Evolutionary conservation across 2,888 invertebrate species (phyloP).

Genomic region (Lasioglossum lativentre): DNA sequence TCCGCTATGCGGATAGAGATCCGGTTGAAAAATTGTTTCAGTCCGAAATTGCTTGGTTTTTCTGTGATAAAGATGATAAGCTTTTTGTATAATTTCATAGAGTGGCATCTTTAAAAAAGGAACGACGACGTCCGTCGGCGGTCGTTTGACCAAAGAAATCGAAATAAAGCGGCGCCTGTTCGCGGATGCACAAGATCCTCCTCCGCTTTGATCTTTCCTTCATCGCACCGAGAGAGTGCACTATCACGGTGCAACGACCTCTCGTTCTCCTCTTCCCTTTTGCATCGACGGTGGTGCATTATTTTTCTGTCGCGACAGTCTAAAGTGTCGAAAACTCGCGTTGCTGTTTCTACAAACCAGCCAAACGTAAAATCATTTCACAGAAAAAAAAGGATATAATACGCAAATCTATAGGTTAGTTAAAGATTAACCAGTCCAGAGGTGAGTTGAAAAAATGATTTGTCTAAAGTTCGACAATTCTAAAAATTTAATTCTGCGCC

Average conservation of each 20-base stretch:
- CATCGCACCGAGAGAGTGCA: constrained; percentile 28
- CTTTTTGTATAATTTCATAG: not conserved
- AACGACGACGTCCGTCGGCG: constrained; percentile 19
- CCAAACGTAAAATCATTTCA: not conserved
- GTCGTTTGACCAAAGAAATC: constrained; percentile 55
- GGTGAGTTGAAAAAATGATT: no score
- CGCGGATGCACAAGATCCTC: constrained; percentile 42
- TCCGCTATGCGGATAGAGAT: no score
- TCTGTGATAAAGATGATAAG: not conserved
- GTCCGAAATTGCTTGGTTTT: not conserved
- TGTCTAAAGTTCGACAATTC: no score
- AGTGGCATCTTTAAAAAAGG: not conserved
- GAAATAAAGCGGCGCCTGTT: constrained; percentile 55
- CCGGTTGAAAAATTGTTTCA: not conserved
- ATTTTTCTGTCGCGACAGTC: constrained; percentile 45
- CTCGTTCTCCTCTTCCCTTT: constrained; percentile 17
- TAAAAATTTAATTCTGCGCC: no score
- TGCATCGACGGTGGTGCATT: constrained; percentile 46
- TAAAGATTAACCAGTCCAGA: no score
- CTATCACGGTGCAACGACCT: constrained; percentile 64
- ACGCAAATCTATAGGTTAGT: not conserved
- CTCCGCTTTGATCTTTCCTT: constrained; percentile 57
- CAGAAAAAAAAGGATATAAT: not conserved
- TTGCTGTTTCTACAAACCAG: not conserved
- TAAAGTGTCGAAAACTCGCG: not conserved